Conservation (phyloP, 2,888 invertebrate genomes). For the Bugula neritina region DNA sequence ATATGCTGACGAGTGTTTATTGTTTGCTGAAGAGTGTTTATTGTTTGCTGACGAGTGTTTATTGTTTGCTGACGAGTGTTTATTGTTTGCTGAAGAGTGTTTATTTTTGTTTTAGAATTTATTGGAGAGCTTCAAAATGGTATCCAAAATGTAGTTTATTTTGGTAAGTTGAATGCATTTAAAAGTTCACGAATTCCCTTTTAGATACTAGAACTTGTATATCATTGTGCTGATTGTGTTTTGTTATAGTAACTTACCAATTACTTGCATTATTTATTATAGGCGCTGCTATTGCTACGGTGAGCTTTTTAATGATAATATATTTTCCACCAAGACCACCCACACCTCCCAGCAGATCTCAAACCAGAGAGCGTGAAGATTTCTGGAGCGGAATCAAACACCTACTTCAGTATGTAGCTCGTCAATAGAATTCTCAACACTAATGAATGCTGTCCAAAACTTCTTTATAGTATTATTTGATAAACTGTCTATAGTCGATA, state of each 20-base stretch:
- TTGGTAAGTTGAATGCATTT: too few relatives aligned
- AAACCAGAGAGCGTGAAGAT: conserved; percentile 34
- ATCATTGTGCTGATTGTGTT: too few relatives aligned
- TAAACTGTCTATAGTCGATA: too few relatives aligned
- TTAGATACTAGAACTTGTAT: too few relatives aligned
- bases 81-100: too few relatives aligned
- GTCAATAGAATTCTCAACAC: background rate
- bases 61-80: too few relatives aligned
- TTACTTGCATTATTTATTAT: too few relatives aligned
- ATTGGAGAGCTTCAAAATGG: conserved; percentile 30
- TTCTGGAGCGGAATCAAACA: conserved; percentile 34
- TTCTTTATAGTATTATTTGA: background rate
- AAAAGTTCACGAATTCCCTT: too few relatives aligned
- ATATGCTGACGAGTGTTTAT: too few relatives aligned
- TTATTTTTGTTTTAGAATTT: conserved; percentile 27
- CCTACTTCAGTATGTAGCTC: conserved; percentile 33
- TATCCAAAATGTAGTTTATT: conserved; percentile 32
- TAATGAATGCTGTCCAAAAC: background rate
- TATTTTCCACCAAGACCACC: conserved; percentile 43
- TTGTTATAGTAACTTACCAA: too few relatives aligned
- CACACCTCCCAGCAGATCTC: conserved; percentile 39
- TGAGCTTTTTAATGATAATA: conserved; percentile 33
- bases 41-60: too few relatives aligned
- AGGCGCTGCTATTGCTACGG: conserved; percentile 14
- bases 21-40: too few relatives aligned